phyloP scores from a whole-genome alignment of 2,888 invertebrate genomes.

The Amphiduros pacificus region DNA sequence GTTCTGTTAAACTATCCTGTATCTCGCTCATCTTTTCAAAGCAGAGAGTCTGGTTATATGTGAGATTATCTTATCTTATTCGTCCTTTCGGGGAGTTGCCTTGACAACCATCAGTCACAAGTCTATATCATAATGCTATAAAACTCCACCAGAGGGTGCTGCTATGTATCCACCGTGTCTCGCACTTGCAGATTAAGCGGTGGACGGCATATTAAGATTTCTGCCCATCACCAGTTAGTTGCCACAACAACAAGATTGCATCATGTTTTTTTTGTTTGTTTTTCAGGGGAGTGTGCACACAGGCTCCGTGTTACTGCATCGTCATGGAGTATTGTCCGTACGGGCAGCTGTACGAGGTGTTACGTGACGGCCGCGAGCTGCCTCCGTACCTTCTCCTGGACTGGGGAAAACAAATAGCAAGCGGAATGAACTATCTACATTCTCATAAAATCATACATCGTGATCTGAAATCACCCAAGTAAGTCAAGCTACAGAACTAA shows the following conservation, averaged over 20 bases:
- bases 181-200: too few relatives aligned
- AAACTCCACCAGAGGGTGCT: too few relatives aligned
- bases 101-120: too few relatives aligned
- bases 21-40: neutral
- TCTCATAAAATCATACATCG: conserved; percentile 95
- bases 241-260: too few relatives aligned
- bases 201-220: too few relatives aligned
- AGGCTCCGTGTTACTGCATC: conserved; percentile 88
- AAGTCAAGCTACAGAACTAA: conserved; percentile 60
- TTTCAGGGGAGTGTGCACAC: conserved; percentile 86
- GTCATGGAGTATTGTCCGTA: conserved; percentile 98
- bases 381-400: conserved; percentile 83
- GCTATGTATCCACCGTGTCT: too few relatives aligned
- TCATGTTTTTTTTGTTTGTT: conserved; percentile 24
- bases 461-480: conserved; percentile 99
- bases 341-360: conserved; percentile 89
- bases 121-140: too few relatives aligned
- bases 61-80: too few relatives aligned
- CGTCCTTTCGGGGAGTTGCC: too few relatives aligned
- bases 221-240: too few relatives aligned
- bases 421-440: conserved; percentile 96
- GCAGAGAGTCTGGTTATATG: neutral
- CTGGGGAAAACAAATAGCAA: conserved; percentile 94
- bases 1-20: neutral
- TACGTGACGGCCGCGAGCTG: conserved; percentile 81